Conservation (phyloP, 2,888 invertebrate species). For the Coelopa pilipes region DNA sequence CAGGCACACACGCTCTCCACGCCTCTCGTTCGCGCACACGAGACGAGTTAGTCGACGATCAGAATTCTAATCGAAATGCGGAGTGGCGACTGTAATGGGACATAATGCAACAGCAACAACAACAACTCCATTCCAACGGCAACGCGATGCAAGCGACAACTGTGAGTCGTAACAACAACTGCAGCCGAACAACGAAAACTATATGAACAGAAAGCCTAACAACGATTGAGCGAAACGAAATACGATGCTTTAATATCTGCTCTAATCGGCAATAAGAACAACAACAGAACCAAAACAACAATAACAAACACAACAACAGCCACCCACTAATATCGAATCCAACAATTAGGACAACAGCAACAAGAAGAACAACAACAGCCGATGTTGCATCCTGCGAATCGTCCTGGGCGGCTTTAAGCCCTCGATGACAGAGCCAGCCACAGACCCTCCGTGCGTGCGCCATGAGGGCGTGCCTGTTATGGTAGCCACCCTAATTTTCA, state of each 20-base stretch:
- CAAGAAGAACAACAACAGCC: no score
- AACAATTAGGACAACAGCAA: no score
- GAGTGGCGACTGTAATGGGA: neutral
- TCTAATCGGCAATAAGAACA: no score
- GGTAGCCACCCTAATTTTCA: slow-evolving; percentile 9
- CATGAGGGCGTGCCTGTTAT: neutral
- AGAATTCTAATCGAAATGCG: slow-evolving; percentile 43
- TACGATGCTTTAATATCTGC: no score
- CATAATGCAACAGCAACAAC: neutral
- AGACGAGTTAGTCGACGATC: slow-evolving; percentile 47
- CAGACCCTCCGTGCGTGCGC: neutral
- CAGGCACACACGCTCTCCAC: no score
- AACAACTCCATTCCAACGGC: no score
- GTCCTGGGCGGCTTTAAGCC: neutral
- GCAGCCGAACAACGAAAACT: neutral
- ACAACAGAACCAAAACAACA: no score
- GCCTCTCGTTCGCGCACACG: neutral
- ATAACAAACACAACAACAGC: no score
- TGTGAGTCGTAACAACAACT: neutral
- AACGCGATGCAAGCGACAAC: neutral
- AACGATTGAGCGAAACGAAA: no score
- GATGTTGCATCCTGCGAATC: no score
- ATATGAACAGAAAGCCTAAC: neutral
- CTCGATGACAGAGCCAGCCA: slow-evolving; percentile 9
- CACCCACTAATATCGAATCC: no score